Evolutionary conservation across 2,888 invertebrate genomes (phyloP).

Genomic region (Emmelina monodactyla): DNA sequence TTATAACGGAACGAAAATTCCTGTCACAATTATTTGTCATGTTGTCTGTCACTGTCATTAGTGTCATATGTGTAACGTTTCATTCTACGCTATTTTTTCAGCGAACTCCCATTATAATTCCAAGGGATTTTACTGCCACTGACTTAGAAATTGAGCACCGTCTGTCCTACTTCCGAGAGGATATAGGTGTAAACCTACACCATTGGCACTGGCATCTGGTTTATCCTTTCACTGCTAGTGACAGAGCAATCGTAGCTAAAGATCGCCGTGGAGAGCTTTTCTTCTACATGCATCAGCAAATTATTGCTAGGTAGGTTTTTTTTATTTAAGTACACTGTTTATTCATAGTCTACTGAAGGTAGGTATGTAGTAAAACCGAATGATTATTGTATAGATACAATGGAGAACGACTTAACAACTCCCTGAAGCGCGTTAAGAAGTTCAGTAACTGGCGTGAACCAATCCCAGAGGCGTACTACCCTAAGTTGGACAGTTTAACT

Average conservation of each 20-base stretch:
- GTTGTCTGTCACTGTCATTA: too few species aligned
- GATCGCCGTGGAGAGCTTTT: constrained; percentile 82
- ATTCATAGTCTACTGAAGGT: neutral
- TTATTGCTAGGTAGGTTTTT: constrained; percentile 43
- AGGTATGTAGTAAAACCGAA: neutral
- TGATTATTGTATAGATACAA: constrained; percentile 66
- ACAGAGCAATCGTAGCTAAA: constrained; percentile 70
- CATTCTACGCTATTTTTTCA: constrained; percentile 26
- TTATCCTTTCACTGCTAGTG: constrained; percentile 70
- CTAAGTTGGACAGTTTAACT: constrained; percentile 78
- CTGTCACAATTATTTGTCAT: too few species aligned
- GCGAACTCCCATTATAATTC: constrained; percentile 74
- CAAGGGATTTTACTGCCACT: constrained; percentile 79
- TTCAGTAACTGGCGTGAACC: constrained; percentile 74
- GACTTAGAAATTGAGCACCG: constrained; percentile 83
- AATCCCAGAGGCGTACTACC: constrained; percentile 81
- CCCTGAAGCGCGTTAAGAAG: constrained; percentile 69
- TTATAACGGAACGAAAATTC: too few species aligned
- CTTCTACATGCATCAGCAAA: constrained; percentile 77
- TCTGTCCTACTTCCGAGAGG: constrained; percentile 84
- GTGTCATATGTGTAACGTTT: too few species aligned
- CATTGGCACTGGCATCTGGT: constrained; percentile 88
- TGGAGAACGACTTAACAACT: constrained; percentile 77
- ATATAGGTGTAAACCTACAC: constrained; percentile 80
- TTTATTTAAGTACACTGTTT: too few species aligned